Conservation (phyloP, 2,797 vertebrate species). For the Eptatretus atami region DNA sequence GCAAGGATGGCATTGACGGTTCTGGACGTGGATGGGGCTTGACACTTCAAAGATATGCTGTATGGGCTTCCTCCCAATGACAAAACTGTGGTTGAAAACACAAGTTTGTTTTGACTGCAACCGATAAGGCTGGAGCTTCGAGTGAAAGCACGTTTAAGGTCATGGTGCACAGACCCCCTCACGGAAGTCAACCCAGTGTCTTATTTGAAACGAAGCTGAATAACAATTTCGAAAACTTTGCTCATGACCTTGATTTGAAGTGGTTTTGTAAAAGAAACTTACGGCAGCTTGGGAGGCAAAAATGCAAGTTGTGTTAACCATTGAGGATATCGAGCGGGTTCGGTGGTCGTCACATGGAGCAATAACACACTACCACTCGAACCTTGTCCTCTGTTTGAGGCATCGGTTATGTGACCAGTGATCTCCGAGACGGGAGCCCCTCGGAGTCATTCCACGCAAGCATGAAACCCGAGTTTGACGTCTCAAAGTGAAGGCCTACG, state of each 20-base stretch:
- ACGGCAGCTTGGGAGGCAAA: slow-evolving; percentile 43
- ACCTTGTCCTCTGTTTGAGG: slow-evolving; percentile 57
- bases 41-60: slow-evolving; percentile 83
- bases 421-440: slow-evolving; percentile 26
- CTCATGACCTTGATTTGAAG: slow-evolving; percentile 49
- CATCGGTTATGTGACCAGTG: slow-evolving; percentile 26
- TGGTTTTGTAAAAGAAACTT: slow-evolving; percentile 52
- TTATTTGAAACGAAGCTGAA: slow-evolving; percentile 39
- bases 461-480: slow-evolving; percentile 52
- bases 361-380: slow-evolving; percentile 53
- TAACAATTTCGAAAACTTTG: slow-evolving; percentile 32
- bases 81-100: slow-evolving; percentile 33
- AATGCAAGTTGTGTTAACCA: slow-evolving; percentile 55
- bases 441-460: slow-evolving; percentile 18
- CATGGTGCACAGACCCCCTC: slow-evolving; percentile 36
- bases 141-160: slow-evolving; percentile 73
- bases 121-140: slow-evolving; percentile 51
- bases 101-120: slow-evolving; percentile 75
- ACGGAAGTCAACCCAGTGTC: slow-evolving; percentile 36
- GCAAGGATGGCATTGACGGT: slow-evolving; percentile 33
- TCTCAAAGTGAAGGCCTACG: slow-evolving; percentile 29
- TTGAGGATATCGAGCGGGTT: slow-evolving; percentile 47
- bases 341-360: slow-evolving; percentile 65
- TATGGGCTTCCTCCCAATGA: slow-evolving; percentile 48
- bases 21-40: slow-evolving; percentile 83